Conservation (phyloP, 1,140 invertebrate genomes). For the Bombus balteatus region DNA sequence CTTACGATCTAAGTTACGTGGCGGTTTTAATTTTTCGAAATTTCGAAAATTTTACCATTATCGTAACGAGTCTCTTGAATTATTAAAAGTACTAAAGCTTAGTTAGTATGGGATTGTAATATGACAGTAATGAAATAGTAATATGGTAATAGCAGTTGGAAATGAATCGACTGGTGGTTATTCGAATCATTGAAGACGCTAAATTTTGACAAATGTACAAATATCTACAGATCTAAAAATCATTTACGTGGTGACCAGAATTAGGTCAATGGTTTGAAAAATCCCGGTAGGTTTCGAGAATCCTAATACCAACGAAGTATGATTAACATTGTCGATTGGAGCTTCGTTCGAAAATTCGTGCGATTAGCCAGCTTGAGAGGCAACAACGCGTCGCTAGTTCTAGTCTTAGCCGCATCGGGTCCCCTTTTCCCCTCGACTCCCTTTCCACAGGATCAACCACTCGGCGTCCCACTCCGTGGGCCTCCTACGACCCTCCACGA, state of each 20-base stretch:
- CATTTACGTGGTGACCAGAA: not conserved
- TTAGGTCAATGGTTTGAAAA: not conserved
- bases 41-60: no score
- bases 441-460: conserved; percentile 25
- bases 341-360: conserved; percentile 10
- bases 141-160: no score
- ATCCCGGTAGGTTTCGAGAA: not conserved
- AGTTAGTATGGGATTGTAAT: no score
- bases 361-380: conserved; percentile 9
- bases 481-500: conserved; percentile 47
- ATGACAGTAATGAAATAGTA: no score
- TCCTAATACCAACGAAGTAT: not conserved
- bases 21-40: no score
- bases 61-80: no score
- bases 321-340: not conserved
- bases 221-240: no score
- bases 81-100: no score
- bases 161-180: no score
- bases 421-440: not conserved
- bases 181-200: no score
- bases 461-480: conserved; percentile 44
- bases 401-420: not conserved
- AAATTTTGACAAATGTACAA: no score
- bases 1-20: no score
- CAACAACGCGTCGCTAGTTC: conserved; percentile 19